These are phyloP conservation scores for Galerucella calmariensis DNA, from an alignment of 2,888 invertebrate species.

Conservation along the genomic window DNA sequence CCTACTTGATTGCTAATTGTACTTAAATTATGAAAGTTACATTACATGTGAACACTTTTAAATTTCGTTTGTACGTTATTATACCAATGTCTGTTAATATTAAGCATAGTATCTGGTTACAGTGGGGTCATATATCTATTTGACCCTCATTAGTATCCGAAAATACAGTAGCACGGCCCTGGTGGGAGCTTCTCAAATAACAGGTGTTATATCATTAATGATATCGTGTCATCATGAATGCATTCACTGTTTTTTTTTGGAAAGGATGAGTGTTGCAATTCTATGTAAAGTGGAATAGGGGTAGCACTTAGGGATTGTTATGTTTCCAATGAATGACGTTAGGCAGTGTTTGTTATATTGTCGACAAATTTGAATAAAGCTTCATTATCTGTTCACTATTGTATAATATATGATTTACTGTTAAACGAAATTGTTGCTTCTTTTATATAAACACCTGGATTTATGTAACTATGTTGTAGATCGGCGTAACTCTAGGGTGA, in stretches of 20 bases:
- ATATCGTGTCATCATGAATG: slow-evolving; percentile 47
- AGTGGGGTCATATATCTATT: neutral
- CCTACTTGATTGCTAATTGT: no score
- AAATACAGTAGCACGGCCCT: slow-evolving; percentile 21
- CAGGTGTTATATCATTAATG: slow-evolving; percentile 50
- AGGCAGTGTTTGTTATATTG: slow-evolving; percentile 42
- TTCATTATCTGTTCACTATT: slow-evolving; percentile 45
- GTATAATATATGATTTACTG: slow-evolving; percentile 46
- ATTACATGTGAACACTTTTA: no score
- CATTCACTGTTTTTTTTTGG: slow-evolving; percentile 42
- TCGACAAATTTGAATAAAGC: slow-evolving; percentile 47
- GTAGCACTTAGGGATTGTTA: slow-evolving; percentile 40
- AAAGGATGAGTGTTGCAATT: slow-evolving; percentile 42
- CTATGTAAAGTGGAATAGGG: slow-evolving; percentile 44
- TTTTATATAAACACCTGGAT: slow-evolving; percentile 49
- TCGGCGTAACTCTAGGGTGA: slow-evolving; percentile 27
- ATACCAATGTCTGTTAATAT: neutral
- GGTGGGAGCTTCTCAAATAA: slow-evolving; percentile 39
- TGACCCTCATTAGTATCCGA: slow-evolving; percentile 9
- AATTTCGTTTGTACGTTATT: neutral
- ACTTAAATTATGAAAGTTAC: no score
- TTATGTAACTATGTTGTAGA: slow-evolving; percentile 36
- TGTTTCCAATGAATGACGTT: slow-evolving; percentile 38
- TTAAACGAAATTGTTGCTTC: slow-evolving; percentile 45
- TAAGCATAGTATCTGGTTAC: neutral